phyloP scores from a whole-genome alignment of 2,797 vertebrate genomes.

The Myioborus melanocephalus region DNA sequence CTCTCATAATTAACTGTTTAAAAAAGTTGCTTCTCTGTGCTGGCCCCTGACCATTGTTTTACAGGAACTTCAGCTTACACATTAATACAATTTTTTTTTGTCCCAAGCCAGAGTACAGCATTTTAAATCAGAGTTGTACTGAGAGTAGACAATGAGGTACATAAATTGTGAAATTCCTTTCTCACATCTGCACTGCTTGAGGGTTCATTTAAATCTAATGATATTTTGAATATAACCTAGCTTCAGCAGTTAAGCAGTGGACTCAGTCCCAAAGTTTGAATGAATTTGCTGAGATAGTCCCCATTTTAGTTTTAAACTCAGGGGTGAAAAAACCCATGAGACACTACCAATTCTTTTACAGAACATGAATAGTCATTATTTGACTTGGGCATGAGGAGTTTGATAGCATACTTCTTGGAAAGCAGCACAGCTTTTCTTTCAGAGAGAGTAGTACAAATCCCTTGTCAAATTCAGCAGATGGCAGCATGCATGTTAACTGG shows the following conservation, averaged over 20 bases:
- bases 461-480: slow-evolving; percentile 40
- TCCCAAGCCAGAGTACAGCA: background rate
- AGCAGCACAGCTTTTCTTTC: background rate
- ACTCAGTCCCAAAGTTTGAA: background rate
- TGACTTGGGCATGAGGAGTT: background rate
- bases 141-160: background rate
- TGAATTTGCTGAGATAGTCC: background rate
- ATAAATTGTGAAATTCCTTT: background rate
- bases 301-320: background rate
- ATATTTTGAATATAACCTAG: background rate
- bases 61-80: background rate
- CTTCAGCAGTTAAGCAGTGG: background rate
- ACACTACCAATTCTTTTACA: background rate
- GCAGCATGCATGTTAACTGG: slow-evolving; percentile 6
- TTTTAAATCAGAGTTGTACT: background rate
- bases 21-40: background rate
- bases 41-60: background rate
- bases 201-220: background rate
- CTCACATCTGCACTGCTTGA: background rate
- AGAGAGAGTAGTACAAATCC: background rate
- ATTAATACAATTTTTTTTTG: background rate
- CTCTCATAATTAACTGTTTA: background rate
- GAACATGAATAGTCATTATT: background rate
- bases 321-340: background rate
- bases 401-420: background rate